Conservation (phyloP, 2,113 vertebrate species). For the Plecotus auritus region DNA sequence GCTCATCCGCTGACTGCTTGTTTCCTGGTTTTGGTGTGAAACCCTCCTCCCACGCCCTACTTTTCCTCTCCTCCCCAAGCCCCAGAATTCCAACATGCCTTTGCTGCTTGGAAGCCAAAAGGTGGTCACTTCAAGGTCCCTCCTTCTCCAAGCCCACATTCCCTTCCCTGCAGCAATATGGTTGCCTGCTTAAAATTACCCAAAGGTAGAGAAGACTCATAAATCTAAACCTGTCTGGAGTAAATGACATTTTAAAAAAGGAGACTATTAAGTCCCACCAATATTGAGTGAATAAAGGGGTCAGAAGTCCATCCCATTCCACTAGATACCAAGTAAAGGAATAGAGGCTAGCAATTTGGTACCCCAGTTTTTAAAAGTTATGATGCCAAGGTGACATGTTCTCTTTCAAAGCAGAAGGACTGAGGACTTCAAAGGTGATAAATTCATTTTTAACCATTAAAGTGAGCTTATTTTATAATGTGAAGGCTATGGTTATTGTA, state of each 20-base stretch:
- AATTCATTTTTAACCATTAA: background rate
- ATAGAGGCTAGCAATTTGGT: background rate
- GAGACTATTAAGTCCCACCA: background rate
- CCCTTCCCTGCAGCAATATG: background rate
- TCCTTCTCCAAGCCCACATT: background rate
- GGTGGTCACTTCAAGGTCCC: background rate
- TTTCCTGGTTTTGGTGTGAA: background rate
- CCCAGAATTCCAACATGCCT: background rate
- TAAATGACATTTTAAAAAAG: background rate
- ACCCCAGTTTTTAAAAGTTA: background rate
- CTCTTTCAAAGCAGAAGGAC: background rate
- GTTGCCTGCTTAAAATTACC: background rate
- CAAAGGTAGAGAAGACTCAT: background rate
- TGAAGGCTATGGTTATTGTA: background rate
- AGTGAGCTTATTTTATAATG: background rate
- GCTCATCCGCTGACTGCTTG: background rate
- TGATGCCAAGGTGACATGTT: background rate
- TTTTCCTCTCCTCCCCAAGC: background rate
- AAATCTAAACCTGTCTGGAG: background rate
- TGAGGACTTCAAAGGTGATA: background rate
- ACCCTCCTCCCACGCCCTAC: background rate
- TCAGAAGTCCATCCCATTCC: background rate
- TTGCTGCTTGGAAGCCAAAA: background rate
- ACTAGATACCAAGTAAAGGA: background rate
- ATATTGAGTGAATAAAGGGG: background rate